Evolutionary conservation across 2,797 vertebrate genomes (phyloP).

Genomic region (Danio choprae): DNA sequence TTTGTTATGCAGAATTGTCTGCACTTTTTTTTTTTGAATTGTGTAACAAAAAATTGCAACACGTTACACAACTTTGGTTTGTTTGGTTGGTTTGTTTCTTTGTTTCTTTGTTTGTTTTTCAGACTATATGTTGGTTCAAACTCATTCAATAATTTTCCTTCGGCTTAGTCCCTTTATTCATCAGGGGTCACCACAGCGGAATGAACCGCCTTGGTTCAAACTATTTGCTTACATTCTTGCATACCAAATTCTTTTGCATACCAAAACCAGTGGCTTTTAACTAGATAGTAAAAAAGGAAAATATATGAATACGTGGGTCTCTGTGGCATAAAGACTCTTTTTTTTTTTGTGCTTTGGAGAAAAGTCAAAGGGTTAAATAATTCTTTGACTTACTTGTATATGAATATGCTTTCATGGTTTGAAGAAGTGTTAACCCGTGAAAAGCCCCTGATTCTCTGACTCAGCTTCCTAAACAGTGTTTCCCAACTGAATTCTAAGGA

Average conservation of each 20-base stretch:
- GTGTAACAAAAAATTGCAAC: no score
- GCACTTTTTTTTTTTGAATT: no score
- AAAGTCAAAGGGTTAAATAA: constrained; percentile 55
- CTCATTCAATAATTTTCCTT: no score
- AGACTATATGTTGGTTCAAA: no score
- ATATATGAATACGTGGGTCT: background rate
- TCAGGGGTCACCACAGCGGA: no score
- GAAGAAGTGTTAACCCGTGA: constrained; percentile 38
- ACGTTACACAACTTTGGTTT: no score
- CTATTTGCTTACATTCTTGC: no score
- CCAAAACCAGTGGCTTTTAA: background rate
- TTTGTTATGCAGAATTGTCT: no score
- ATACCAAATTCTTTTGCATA: constrained; percentile 47
- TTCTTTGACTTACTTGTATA: constrained; percentile 32
- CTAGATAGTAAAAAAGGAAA: background rate
- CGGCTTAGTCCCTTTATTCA: no score
- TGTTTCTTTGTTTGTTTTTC: no score
- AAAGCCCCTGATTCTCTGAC: constrained; percentile 29
- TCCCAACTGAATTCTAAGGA: background rate
- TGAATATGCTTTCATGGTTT: constrained; percentile 26
- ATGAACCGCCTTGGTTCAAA: no score
- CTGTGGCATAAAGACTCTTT: background rate
- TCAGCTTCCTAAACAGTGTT: constrained; percentile 27
- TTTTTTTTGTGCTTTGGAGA: constrained; percentile 37
- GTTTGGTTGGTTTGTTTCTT: no score